A percentile compares a stretch with the other conserved stretches of the same genome.
These are phyloP conservation scores for Scaptomyza caliginosa DNA, from an alignment of 2,888 invertebrate species.

Conservation along the genomic window DNA sequence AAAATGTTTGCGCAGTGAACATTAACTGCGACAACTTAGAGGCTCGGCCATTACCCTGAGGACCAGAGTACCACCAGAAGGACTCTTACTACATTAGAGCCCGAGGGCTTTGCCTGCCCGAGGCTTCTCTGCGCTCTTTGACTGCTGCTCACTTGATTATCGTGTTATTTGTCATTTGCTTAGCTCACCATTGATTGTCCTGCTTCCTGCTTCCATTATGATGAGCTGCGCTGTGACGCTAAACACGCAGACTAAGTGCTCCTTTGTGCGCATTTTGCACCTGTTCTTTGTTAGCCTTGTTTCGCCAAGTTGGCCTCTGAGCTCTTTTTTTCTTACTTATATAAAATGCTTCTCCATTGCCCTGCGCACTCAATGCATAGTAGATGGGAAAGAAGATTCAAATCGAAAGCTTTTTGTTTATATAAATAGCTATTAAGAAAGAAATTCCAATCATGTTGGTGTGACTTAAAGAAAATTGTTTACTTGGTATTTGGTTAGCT, in stretches of 20 bases:
- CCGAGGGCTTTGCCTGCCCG: background rate
- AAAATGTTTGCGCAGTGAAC: conserved; percentile 74
- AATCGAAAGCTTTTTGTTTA: background rate
- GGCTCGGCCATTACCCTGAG: conserved; percentile 22
- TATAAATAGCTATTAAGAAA: background rate
- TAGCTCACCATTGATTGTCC: conserved; percentile 49
- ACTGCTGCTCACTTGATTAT: conserved; percentile 60
- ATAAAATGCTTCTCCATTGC: background rate
- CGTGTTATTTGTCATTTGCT: conserved; percentile 46
- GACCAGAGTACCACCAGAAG: conserved; percentile 1
- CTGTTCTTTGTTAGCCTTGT: conserved; percentile 50
- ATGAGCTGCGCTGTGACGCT: conserved; percentile 34
- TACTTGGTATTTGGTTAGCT: background rate
- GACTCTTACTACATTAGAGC: background rate
- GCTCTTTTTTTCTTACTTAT: background rate
- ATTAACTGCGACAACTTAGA: conserved; percentile 62
- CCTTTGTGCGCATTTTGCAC: conserved; percentile 72
- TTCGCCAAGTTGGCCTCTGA: background rate
- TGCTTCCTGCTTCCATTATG: conserved; percentile 28
- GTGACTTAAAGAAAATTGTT: background rate
- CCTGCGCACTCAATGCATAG: background rate
- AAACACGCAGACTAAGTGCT: conserved; percentile 65
- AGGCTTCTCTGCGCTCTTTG: background rate
- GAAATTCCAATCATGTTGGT: background rate
- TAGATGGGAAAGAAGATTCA: background rate